A percentile compares a stretch with the other conserved stretches of the same genome.
phyloP scores from a whole-genome alignment of 2,113 vertebrate genomes.

The Sterna hirundo region DNA sequence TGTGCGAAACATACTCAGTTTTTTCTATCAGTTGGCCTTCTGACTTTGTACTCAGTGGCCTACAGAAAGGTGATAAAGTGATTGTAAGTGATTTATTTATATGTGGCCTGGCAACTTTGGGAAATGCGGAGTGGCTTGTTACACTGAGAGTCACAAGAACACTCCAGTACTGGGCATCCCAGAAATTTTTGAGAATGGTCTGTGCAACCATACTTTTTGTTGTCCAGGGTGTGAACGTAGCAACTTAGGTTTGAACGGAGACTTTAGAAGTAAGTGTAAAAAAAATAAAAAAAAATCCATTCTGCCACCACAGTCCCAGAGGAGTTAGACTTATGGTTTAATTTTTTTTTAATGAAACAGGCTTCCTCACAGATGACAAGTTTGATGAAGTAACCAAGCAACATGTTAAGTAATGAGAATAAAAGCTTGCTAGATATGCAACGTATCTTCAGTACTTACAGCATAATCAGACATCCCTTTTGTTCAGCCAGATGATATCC shows the following conservation, averaged over 20 bases:
- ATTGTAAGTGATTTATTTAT: neutral
- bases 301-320: neutral
- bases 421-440: slow-evolving; percentile 19
- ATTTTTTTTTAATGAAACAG: neutral
- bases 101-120: neutral
- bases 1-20: neutral
- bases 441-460: neutral
- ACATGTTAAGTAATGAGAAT: slow-evolving; percentile 43
- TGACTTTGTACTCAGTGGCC: neutral
- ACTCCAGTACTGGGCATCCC: neutral
- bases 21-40: neutral
- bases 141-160: neutral
- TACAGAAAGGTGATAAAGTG: neutral
- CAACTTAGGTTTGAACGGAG: neutral
- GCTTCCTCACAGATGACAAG: slow-evolving; percentile 8
- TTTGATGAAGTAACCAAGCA: slow-evolving; percentile 55
- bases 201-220: neutral
- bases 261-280: neutral
- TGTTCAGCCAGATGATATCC: neutral
- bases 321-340: neutral
- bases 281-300: neutral
- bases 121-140: neutral
- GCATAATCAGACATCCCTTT: slow-evolving; percentile 16
- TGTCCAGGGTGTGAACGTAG: fast-evolving
- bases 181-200: neutral